Percentiles rank a stretch among this genome's conserved stretches.
These are phyloP conservation scores for Numenius phaeopus DNA, from an alignment of 2,797 vertebrate genomes.

Conservation along the genomic window DNA sequence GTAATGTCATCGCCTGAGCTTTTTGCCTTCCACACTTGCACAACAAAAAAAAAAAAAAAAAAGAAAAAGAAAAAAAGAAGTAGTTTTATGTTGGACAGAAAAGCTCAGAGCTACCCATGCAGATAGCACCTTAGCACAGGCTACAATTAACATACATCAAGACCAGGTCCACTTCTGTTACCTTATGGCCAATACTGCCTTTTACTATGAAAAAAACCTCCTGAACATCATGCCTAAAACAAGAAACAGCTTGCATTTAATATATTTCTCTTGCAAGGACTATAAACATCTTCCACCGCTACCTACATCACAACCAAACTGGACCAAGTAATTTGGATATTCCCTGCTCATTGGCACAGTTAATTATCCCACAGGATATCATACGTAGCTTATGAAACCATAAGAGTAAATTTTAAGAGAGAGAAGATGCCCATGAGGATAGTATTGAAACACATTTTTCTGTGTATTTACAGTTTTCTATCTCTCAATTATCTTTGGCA, in stretches of 20 bases:
- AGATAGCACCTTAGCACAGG: constrained; percentile 16
- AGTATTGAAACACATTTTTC: neutral
- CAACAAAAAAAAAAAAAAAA: neutral
- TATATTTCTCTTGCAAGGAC: neutral
- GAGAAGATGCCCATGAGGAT: neutral
- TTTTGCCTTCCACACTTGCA: constrained; percentile 63
- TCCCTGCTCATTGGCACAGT: neutral
- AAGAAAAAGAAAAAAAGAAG: neutral
- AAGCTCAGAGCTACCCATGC: constrained; percentile 38
- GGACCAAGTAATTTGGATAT: neutral
- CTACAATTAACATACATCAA: neutral
- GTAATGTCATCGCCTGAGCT: constrained; percentile 79
- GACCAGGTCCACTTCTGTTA: neutral
- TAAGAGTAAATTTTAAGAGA: neutral
- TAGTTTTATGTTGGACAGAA: constrained; percentile 41
- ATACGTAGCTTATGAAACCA: neutral
- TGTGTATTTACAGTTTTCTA: neutral
- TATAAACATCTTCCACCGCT: neutral
- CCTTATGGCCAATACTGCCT: neutral
- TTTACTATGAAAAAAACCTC: neutral
- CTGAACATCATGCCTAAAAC: neutral
- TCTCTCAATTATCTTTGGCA: neutral
- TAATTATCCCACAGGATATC: neutral
- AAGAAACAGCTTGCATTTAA: neutral
- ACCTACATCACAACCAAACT: neutral